Evolutionary conservation across 2,888 invertebrate species (phyloP).

Genomic region (Lissonota sp.): DNA sequence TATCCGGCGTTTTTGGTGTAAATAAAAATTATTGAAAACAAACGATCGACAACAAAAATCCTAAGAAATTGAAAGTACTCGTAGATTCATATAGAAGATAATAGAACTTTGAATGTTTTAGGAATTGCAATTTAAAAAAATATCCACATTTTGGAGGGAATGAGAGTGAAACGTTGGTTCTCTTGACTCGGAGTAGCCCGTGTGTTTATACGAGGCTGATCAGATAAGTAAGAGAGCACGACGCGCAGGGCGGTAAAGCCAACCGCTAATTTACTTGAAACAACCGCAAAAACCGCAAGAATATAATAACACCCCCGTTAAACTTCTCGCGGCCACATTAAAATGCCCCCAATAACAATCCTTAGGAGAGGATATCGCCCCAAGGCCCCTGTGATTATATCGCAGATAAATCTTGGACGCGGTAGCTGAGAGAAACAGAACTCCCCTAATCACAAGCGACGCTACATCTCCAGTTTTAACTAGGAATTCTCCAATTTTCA

Average conservation of each 20-base stretch:
- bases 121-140: too few species aligned
- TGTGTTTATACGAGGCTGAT: slow-evolving; percentile 38
- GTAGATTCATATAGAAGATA: too few species aligned
- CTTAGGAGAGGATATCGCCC: slow-evolving; percentile 66
- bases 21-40: too few species aligned
- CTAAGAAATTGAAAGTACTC: too few species aligned
- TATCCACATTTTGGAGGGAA: too few species aligned
- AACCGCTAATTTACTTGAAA: slow-evolving; percentile 79
- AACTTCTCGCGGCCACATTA: slow-evolving; percentile 72
- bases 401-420: slow-evolving; percentile 78
- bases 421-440: slow-evolving; percentile 71
- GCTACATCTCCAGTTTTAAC: slow-evolving; percentile 28
- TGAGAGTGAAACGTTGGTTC: too few species aligned
- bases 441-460: slow-evolving; percentile 34
- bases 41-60: too few species aligned
- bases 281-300: slow-evolving; percentile 79
- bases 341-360: slow-evolving; percentile 79
- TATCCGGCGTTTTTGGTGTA: too few species aligned
- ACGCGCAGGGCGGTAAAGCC: slow-evolving; percentile 30
- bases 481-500: slow-evolving; percentile 18
- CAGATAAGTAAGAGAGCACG: slow-evolving; percentile 21
- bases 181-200: slow-evolving; percentile 66
- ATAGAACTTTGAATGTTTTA: too few species aligned
- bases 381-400: slow-evolving; percentile 75
- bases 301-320: slow-evolving; percentile 77